These are phyloP conservation scores for Ooceraea biroi DNA, from an alignment of 1,140 invertebrate species.

Conservation along the genomic window DNA sequence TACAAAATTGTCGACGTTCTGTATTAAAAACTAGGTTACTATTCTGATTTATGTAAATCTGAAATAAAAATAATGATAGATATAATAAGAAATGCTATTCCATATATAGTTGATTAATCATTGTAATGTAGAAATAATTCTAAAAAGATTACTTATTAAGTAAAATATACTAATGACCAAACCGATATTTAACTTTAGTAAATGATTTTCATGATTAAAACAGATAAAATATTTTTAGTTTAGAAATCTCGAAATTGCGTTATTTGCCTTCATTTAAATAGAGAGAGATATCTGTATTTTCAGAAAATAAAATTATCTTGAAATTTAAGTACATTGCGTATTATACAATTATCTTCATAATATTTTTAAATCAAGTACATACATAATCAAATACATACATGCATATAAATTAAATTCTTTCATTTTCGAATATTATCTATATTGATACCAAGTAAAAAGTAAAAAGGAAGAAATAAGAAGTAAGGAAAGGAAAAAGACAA, in stretches of 20 bases:
- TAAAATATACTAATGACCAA: no score
- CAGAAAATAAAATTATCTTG: no score
- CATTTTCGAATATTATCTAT: constrained; percentile 17
- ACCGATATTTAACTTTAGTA: no score
- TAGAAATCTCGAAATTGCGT: no score
- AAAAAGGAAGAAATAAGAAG: constrained; percentile 9
- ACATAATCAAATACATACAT: no score
- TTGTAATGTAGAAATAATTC: no score
- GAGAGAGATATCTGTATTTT: no score
- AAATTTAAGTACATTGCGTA: background rate
- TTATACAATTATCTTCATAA: background rate
- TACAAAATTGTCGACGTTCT: background rate
- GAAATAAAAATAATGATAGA: background rate
- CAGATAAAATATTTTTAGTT: no score
- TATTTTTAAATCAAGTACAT: background rate
- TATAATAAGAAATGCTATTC: background rate
- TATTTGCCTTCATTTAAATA: no score
- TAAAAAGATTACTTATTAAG: no score
- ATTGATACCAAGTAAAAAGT: background rate
- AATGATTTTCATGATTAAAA: no score
- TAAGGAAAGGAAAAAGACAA: constrained; percentile 17
- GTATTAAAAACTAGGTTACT: constrained; percentile 21
- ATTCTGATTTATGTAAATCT: constrained; percentile 3
- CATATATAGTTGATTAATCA: no score
- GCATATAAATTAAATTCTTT: constrained; percentile 5